Conservation (phyloP, 2,797 vertebrate genomes). For the Pipistrellus kuhlii region DNA sequence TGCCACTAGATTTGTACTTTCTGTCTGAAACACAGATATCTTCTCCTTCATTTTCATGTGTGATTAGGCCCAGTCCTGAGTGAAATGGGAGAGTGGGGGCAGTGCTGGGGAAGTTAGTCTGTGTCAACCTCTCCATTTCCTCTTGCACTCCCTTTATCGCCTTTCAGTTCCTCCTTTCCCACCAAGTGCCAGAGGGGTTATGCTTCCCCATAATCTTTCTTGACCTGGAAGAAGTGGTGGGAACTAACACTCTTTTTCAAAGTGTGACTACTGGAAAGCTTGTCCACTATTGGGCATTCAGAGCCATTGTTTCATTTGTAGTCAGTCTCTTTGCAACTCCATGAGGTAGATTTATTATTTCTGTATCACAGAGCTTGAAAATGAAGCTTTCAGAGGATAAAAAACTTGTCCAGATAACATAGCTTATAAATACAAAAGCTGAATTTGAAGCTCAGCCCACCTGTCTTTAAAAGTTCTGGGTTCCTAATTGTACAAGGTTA, state of each 20-base stretch:
- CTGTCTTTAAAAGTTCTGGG: background rate
- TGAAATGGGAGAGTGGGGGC: background rate
- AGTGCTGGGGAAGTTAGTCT: background rate
- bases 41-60: background rate
- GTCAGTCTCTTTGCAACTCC: background rate
- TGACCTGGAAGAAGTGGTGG: slow-evolving; percentile 44
- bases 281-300: background rate
- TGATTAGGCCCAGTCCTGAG: background rate
- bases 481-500: background rate
- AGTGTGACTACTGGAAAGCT: background rate
- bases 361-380: background rate
- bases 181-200: slow-evolving; percentile 66
- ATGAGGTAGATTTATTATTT: background rate
- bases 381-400: background rate
- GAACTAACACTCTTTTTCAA: background rate
- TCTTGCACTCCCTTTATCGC: slow-evolving; percentile 48
- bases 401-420: background rate
- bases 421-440: slow-evolving; percentile 1
- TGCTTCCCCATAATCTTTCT: slow-evolving; percentile 65
- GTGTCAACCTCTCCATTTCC: slow-evolving; percentile 65
- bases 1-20: background rate
- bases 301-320: background rate
- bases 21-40: background rate
- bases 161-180: slow-evolving; percentile 81
- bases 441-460: background rate